Percentiles rank a stretch among this genome's conserved stretches.
Evolutionary conservation across 2,113 vertebrate species (phyloP).

Genomic region (Syngnathus scovelli): DNA sequence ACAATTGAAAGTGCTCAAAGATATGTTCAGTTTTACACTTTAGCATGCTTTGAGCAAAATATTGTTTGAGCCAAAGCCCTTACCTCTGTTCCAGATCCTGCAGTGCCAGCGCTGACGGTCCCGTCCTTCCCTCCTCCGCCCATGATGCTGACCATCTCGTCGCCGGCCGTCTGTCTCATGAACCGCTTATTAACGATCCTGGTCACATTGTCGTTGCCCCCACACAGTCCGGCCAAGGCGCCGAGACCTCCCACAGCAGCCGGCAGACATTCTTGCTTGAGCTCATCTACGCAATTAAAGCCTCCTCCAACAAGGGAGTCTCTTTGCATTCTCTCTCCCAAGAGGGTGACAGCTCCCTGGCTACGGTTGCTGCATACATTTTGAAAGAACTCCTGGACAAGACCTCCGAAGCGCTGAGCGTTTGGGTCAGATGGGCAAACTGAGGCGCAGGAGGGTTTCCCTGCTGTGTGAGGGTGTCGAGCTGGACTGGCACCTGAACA

Average conservation of each 20-base stretch:
- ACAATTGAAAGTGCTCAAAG: too few relatives aligned
- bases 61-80: not conserved
- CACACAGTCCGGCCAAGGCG: conserved; percentile 24
- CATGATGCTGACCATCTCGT: conserved; percentile 72
- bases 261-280: conserved; percentile 67
- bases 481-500: conserved; percentile 50
- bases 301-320: conserved; percentile 36
- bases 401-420: conserved; percentile 76
- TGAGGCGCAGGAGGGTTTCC: conserved; percentile 58
- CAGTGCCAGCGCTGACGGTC: conserved; percentile 60
- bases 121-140: conserved; percentile 55
- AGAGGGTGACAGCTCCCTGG: conserved; percentile 30
- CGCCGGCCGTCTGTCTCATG: conserved; percentile 75
- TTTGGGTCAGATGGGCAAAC: conserved; percentile 61
- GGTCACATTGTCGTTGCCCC: conserved; percentile 73
- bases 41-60: too few relatives aligned
- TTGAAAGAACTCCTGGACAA: conserved; percentile 89
- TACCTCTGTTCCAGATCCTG: conserved; percentile 60
- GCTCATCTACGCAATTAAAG: conserved; percentile 65
- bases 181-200: conserved; percentile 85
- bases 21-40: too few relatives aligned
- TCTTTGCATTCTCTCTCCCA: conserved; percentile 59
- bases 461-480: conserved; percentile 57
- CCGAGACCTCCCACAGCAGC: conserved; percentile 47
- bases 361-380: conserved; percentile 77